Evolutionary conservation across 2,888 invertebrate genomes (phyloP).

Genomic region (Syrista parreyssii): DNA sequence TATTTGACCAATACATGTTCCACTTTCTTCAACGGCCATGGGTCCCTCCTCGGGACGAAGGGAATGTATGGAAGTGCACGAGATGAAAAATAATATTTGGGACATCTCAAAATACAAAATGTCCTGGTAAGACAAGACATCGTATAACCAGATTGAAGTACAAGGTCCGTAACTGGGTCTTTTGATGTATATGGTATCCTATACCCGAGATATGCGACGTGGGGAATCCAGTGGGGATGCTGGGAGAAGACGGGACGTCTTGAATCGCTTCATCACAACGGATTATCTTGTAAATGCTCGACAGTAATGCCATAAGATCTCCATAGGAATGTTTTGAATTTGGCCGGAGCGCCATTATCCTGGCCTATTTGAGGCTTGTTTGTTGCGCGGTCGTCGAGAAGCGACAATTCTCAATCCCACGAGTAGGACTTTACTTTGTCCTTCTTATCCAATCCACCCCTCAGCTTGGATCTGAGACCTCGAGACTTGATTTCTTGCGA

Average conservation of each 20-base stretch:
- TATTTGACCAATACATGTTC: not conserved
- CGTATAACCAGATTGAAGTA: not conserved
- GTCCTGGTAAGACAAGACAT: not conserved
- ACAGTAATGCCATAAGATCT: slow-evolving; percentile 21
- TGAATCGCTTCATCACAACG: slow-evolving; percentile 23
- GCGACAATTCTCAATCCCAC: not conserved
- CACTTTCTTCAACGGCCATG: not conserved
- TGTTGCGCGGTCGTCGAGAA: not conserved
- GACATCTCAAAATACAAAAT: not conserved
- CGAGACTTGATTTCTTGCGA: not conserved
- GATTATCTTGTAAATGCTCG: slow-evolving; percentile 22
- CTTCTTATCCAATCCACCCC: not conserved
- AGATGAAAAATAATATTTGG: not conserved
- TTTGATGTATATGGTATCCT: not conserved
- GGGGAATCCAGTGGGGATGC: not conserved
- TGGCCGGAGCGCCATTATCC: slow-evolving; percentile 18
- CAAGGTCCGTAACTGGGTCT: not conserved
- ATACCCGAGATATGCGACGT: not conserved
- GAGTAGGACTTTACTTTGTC: not conserved
- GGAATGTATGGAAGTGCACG: not conserved
- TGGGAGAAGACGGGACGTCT: slow-evolving; percentile 8
- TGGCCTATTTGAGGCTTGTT: slow-evolving; percentile 16
- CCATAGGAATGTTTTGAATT: slow-evolving; percentile 22
- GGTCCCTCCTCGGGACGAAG: not conserved
- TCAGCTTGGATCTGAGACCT: not conserved